A percentile compares a stretch with the other conserved stretches of the same genome.
Evolutionary conservation across 2,113 vertebrate species (phyloP).

Genomic region (Colossoma macropomum): DNA sequence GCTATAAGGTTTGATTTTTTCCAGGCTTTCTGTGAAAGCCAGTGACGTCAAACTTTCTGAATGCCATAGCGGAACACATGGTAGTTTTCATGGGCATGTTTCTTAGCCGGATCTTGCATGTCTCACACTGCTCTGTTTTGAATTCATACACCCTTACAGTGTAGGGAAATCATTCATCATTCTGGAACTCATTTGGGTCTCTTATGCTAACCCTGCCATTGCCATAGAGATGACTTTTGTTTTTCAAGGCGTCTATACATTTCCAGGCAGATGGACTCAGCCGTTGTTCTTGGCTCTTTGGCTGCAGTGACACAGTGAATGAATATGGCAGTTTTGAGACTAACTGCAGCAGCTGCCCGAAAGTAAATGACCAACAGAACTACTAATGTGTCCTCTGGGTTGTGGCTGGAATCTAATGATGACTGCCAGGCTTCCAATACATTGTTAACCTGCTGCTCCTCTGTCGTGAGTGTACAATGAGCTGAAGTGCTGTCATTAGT

Average conservation of each 20-base stretch:
- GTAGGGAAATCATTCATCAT: constrained; percentile 41
- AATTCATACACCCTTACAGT: constrained; percentile 7
- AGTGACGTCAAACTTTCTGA: not conserved
- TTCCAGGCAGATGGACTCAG: constrained; percentile 40
- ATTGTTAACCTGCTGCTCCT: not conserved
- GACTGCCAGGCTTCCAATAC: not conserved
- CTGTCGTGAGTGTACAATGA: not conserved
- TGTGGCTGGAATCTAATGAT: constrained; percentile 19
- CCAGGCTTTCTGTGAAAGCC: not conserved
- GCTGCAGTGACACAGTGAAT: constrained; percentile 15
- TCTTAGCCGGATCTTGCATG: not conserved
- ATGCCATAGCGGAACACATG: not conserved
- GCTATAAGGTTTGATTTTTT: not conserved
- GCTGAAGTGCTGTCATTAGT: not conserved
- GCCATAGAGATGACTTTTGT: constrained; percentile 43
- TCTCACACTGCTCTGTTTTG: not conserved
- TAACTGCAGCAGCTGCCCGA: constrained; percentile 9
- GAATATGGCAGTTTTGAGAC: constrained; percentile 35
- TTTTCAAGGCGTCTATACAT: constrained; percentile 48
- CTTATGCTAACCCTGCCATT: constrained; percentile 30
- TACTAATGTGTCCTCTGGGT: constrained; percentile 21
- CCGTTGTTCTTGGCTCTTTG: constrained; percentile 42
- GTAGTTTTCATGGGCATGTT: not conserved
- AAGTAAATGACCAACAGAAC: constrained; percentile 33
- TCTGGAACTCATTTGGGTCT: constrained; percentile 34